Base-by-base conservation (phyloP, 2,113 vertebrate genomes). In the Vicugna pacos region DNA sequence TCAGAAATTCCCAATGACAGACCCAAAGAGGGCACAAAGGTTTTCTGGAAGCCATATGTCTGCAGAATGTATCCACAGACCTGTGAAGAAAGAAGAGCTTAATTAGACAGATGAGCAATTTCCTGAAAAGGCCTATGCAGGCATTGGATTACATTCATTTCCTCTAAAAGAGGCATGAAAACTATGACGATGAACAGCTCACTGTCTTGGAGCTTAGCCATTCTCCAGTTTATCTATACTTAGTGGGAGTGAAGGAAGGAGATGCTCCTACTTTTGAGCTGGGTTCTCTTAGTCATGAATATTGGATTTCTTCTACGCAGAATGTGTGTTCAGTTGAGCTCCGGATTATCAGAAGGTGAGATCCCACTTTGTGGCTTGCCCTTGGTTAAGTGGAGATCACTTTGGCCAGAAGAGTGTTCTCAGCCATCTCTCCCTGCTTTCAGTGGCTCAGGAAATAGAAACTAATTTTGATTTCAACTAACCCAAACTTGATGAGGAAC, bases 61-160 rank as follows among this genome's bases (percentile, higher is more conserved):
- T 75, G n/a, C 54, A 85, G 76, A 69, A 24, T 82, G 42, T 80
- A 85, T 82, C 62, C 12, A n/a, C 17, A 82, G 84, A 70, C n/a
- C 60, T 91, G 17, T 67, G 75, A 94, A 76, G 85, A 96, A 88
- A 93, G 64, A 95, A 64, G 32, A 88, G 30, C 19, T 88, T 93
- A 82, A 96, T 95, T 87, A 91, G 72, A 88, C 65, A 94, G 54
- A 92, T 85, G 93, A 91, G 58, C 65, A 75, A 80, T 69, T 96
- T 96, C 86, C 92, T 89, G 86, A 73, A 93, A 96, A 94, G 82
- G 65, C 65, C 64, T n/a, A 60, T 11, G 35, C 19, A 79, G 69
- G 56, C 35, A 2, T 60, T 76, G 94, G 72, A 69, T 94, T 81
- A 79, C 77, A 79, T 89, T 94, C 67, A 85, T 86, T 96, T 96